Evolutionary conservation across 2,797 vertebrate genomes (phyloP), one percentile per base, ranked within the genome.

Genomic region (Bovichtus variegatus): DNA sequence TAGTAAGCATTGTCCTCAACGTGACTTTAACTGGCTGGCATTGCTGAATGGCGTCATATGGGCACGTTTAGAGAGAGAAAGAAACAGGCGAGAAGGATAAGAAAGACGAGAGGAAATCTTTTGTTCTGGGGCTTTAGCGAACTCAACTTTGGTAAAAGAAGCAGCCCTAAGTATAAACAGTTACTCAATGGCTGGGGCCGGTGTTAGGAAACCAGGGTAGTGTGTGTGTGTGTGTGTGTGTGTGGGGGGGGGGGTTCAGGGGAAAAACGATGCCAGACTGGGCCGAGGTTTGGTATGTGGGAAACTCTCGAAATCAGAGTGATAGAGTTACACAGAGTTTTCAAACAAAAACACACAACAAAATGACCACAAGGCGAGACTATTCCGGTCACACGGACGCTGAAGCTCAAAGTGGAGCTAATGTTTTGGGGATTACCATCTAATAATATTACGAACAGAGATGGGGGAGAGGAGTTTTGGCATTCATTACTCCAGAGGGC

Each of bases 291-390:
- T 76, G 61, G 64, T 87, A 80, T 89, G 84, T 84, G 87, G 85
- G 81, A 88, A 88, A 53, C 49, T 88, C 75, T 76, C 4, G 63
- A 82, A 88, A 90, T 89, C 84, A 74, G 70, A 81, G 85, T 60
- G 88, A 93, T 90, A 78, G 80, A 88, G 83, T 92, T 92, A 86
- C 89, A 91, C 80, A 19, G 74, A 84, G 68, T 84, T 89, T 89
- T 84, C 49, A 82, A 87, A 88, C 71, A 70, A 76, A 88, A 88
- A 77, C 83, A 89, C 85, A 90, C 86, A 90, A 90, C 88, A 90
- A 80, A 89, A 89, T 87, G 66, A 91, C 86, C 91, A 86, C 88
- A 91, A 86, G 83, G 67, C 46, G 15, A 83, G 62, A 71, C 41
- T 31, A 51, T 67, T 87, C 41, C 57, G 73, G 83, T 80, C 82